Conservation (phyloP, 23 tunicate species). For the Ciona savignyi region DNA sequence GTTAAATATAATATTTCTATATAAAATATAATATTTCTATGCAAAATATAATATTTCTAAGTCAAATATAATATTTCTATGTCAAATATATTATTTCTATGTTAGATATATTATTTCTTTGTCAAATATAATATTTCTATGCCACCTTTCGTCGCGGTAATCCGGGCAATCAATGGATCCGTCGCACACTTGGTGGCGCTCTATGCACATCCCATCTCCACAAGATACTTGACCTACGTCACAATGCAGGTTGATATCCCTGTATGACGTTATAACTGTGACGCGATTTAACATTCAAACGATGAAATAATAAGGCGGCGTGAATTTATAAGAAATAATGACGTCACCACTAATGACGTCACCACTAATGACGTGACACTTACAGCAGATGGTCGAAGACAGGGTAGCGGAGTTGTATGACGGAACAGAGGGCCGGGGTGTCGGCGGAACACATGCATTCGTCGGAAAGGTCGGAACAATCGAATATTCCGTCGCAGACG, state of each 20-base stretch:
- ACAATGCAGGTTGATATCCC: conserved; percentile 12
- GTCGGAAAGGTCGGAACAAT: conserved; percentile 84
- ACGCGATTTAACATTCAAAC: background rate
- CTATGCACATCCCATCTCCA: conserved; percentile 42
- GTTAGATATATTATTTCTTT: no score
- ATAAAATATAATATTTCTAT: no score
- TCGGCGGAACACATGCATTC: conserved; percentile 63
- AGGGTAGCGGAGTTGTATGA: background rate
- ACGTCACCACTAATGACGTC: background rate
- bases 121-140: no score
- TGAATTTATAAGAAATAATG: no score
- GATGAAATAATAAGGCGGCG: no score
- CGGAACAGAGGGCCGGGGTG: background rate
- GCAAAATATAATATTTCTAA: no score
- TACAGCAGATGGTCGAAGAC: background rate
- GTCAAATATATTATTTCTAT: no score
- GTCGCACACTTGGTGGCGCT: conserved; percentile 39
- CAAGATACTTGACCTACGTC: conserved; percentile 39
- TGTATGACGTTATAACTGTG: background rate
- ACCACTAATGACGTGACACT: background rate
- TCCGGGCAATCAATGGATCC: conserved; percentile 43
- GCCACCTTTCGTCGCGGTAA: conserved; percentile 26
- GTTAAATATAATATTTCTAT: no score
- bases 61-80: no score
- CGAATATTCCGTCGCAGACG: conserved; percentile 66